Conservation (phyloP, 2,113 vertebrate genomes). For the Tachycineta bicolor region DNA sequence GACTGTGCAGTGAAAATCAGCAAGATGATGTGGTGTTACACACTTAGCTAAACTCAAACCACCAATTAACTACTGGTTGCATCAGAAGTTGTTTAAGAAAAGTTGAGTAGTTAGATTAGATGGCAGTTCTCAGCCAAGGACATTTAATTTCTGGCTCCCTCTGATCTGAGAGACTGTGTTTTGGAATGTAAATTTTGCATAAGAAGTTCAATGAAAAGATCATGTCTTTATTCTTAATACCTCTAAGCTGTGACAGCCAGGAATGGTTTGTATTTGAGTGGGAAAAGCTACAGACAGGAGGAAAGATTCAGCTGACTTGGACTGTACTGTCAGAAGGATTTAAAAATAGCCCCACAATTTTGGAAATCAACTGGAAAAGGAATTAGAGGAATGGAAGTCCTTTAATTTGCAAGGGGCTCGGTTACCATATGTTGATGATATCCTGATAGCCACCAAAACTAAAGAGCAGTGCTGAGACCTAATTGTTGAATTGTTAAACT, state of each 20-base stretch:
- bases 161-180: background rate
- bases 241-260: background rate
- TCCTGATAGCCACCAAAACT: background rate
- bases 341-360: background rate
- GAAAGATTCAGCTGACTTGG: background rate
- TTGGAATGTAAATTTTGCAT: background rate
- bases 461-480: background rate
- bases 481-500: background rate
- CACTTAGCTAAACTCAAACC: background rate
- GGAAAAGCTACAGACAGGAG: background rate
- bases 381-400: background rate
- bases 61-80: background rate
- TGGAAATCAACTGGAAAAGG: background rate
- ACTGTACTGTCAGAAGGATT: background rate
- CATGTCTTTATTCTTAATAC: background rate
- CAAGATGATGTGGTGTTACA: background rate
- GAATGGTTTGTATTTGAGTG: background rate
- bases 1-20: background rate
- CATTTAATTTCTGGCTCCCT: background rate
- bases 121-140: background rate
- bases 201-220: background rate
- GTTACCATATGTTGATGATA: background rate
- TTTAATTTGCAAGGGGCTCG: background rate
- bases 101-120: background rate
- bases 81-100: background rate